phyloP scores from a whole-genome alignment of 2,888 invertebrate species.

The Drosophila colorata region DNA sequence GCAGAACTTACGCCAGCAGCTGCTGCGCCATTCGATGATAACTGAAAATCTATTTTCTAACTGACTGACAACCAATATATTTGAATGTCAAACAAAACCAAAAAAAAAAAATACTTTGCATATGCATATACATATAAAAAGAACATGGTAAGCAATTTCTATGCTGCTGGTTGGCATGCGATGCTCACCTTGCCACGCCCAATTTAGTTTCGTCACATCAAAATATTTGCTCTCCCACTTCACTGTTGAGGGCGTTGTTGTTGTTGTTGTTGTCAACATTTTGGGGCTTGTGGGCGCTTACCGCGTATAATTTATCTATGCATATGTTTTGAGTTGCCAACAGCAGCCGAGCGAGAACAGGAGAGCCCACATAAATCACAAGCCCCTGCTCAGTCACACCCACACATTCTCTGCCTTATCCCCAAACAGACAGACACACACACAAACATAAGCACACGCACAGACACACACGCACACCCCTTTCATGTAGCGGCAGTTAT shows the following conservation, averaged over 20 bases:
- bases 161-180: conserved; percentile 23
- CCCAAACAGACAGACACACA: conserved; percentile 8
- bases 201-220: conserved; percentile 78
- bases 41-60: conserved; percentile 78
- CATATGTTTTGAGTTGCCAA: conserved; percentile 78
- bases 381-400: conserved; percentile 42
- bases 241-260: conserved; percentile 36
- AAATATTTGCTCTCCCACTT: conserved; percentile 63
- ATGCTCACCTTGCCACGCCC: conserved; percentile 67
- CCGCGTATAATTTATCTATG: conserved; percentile 79
- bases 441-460: neutral
- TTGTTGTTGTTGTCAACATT: conserved; percentile 46
- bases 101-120: conserved; percentile 2
- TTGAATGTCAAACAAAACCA: conserved; percentile 37
- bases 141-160: conserved; percentile 34
- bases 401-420: conserved; percentile 24
- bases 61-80: conserved; percentile 76
- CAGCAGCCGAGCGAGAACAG: conserved; percentile 53
- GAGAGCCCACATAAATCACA: conserved; percentile 58
- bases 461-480: conserved; percentile 55
- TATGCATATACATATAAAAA: conserved; percentile 3
- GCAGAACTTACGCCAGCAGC: conserved; percentile 58
- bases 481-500: conserved; percentile 61
- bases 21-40: conserved; percentile 64
- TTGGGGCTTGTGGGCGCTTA: conserved; percentile 71